Evolutionary conservation across 2,797 vertebrate genomes (phyloP).

Genomic region (Sebastes ruberrimus): DNA sequence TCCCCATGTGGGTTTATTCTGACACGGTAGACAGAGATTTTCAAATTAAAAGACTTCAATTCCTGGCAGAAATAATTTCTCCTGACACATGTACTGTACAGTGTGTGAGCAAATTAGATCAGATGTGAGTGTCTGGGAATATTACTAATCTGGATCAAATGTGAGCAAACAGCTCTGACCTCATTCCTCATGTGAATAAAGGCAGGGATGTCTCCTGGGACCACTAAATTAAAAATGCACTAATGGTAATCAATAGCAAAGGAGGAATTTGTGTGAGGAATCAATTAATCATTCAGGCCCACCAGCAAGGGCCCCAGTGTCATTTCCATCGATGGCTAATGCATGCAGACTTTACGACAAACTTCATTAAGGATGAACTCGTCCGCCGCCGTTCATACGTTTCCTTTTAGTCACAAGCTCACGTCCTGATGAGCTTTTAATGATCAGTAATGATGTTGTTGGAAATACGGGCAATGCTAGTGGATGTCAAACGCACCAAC

Average conservation of each 20-base stretch:
- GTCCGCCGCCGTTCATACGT: neutral
- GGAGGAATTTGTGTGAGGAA: conserved; percentile 35
- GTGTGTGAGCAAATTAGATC: neutral
- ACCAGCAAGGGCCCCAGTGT: neutral
- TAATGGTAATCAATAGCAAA: conserved; percentile 44
- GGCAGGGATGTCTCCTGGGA: neutral
- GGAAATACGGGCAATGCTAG: neutral
- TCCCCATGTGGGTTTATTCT: neutral
- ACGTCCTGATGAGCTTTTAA: conserved; percentile 58
- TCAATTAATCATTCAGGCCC: conserved; percentile 37
- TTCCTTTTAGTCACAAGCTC: conserved; percentile 33
- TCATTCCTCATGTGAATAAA: conserved; percentile 7
- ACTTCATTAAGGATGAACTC: conserved; percentile 32
- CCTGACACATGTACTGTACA: neutral
- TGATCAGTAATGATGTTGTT: conserved; percentile 48
- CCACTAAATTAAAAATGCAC: conserved; percentile 27
- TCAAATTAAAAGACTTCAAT: neutral
- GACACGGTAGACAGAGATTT: neutral
- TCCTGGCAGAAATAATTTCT: neutral
- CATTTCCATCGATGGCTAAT: conserved; percentile 19
- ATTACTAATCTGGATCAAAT: conserved; percentile 16
- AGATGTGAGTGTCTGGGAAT: conserved; percentile 6
- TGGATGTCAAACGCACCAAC: conserved; percentile 11
- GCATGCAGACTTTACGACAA: conserved; percentile 13
- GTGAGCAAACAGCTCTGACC: neutral